Conservation (phyloP, 92 coral and sea anemone genomes). For the Epizoanthus illoricatus region DNA sequence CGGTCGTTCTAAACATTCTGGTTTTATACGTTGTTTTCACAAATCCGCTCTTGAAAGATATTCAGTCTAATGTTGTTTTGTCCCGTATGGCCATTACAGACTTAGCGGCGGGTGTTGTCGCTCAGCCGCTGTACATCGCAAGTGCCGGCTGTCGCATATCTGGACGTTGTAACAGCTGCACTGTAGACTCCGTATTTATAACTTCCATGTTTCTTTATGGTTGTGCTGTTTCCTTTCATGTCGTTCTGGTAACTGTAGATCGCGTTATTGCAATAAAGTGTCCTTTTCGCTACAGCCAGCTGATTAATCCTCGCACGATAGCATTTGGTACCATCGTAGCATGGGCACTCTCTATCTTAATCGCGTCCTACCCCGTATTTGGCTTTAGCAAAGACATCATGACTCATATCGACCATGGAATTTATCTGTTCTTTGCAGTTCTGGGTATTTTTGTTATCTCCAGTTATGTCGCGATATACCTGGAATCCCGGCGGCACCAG, state of each 20-base stretch:
- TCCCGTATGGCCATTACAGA: neutral
- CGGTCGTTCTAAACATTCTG: neutral
- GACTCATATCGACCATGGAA: neutral
- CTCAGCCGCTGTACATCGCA: neutral
- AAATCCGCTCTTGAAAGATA: neutral
- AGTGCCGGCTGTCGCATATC: slow-evolving; percentile 11
- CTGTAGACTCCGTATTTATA: neutral
- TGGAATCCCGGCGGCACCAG: slow-evolving; percentile 15
- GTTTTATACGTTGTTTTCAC: neutral
- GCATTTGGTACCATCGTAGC: neutral
- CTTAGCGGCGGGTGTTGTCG: too few relatives aligned
- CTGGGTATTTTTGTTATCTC: neutral
- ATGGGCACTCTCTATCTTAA: neutral
- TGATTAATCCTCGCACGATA: neutral
- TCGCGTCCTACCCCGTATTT: neutral
- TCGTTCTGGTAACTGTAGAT: neutral
- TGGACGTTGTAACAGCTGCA: slow-evolving; percentile 3
- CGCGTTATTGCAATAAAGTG: slow-evolving; percentile 6
- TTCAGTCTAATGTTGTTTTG: slow-evolving; percentile 8
- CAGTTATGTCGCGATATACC: neutral
- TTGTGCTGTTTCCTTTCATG: neutral
- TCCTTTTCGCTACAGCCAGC: neutral
- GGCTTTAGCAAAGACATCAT: neutral
- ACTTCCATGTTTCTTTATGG: slow-evolving; percentile 5
- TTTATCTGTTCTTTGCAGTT: too few relatives aligned